Conservation (phyloP, 2,888 invertebrate genomes). For the Harmothoe impar region DNA sequence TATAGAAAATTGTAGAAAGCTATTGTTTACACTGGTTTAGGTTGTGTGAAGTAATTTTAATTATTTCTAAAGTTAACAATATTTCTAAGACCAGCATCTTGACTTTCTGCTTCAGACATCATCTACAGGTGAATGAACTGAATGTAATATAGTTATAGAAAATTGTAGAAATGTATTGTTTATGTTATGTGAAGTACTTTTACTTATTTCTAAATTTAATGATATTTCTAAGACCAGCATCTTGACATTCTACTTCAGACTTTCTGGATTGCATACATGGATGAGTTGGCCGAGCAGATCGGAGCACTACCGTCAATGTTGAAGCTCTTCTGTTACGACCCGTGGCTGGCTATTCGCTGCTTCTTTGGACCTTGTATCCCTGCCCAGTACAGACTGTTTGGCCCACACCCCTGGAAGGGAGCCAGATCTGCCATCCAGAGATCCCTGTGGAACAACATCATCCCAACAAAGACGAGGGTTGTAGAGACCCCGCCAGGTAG, state of each 20-base stretch:
- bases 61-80: too few species aligned
- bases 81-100: too few species aligned
- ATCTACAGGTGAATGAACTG: slow-evolving; percentile 69
- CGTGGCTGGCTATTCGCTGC: slow-evolving; percentile 77
- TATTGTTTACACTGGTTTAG: too few species aligned
- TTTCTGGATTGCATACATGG: slow-evolving; percentile 82
- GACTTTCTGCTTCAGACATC: too few species aligned
- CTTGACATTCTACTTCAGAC: too few species aligned
- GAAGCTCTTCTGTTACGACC: slow-evolving; percentile 73
- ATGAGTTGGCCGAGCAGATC: slow-evolving; percentile 77
- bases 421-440: slow-evolving; percentile 73
- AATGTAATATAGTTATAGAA: too few species aligned
- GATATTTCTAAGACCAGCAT: too few species aligned
- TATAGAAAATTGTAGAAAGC: too few species aligned
- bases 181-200: too few species aligned
- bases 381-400: slow-evolving; percentile 79
- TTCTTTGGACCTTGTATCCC: slow-evolving; percentile 80
- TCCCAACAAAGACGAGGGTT: slow-evolving; percentile 63
- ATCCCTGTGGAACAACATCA: slow-evolving; percentile 65
- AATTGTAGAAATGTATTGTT: too few species aligned
- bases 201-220: too few species aligned
- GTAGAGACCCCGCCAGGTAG: slow-evolving; percentile 29
- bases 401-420: slow-evolving; percentile 76
- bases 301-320: slow-evolving; percentile 77
- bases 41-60: too few species aligned